These are phyloP conservation scores for Monomorium pharaonis DNA, from an alignment of 1,140 invertebrate genomes.

Conservation along the genomic window DNA sequence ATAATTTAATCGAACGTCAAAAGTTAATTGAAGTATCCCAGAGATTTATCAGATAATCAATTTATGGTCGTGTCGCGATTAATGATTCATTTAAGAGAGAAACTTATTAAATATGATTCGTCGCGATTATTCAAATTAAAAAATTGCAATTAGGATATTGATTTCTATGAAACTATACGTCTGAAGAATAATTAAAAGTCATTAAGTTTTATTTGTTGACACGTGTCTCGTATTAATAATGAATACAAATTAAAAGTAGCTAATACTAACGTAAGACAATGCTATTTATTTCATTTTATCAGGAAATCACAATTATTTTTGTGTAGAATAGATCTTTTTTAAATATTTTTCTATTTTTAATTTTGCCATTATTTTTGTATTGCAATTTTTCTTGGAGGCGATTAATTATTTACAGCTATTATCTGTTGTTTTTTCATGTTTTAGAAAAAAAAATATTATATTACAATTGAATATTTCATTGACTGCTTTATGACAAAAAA, in stretches of 20 bases:
- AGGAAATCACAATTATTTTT: neutral
- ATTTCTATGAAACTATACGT: neutral
- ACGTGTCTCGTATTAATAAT: neutral
- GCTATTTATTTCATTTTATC: neutral
- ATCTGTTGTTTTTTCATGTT: neutral
- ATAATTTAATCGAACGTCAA: neutral
- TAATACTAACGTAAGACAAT: too few relatives aligned
- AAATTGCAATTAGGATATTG: neutral
- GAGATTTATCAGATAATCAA: neutral
- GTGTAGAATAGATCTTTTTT: neutral
- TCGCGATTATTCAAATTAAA: neutral
- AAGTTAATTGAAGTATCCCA: neutral
- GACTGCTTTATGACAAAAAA: neutral
- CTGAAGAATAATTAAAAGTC: neutral
- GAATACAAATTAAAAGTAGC: constrained; percentile 8
- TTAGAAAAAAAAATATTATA: neutral
- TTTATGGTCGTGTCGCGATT: neutral
- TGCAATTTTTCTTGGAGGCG: neutral
- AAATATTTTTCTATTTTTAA: neutral
- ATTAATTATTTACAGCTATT: neutral
- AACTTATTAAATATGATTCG: neutral
- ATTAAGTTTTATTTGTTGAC: neutral
- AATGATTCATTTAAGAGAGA: neutral
- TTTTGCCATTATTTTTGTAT: neutral
- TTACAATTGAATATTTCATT: neutral